phyloP scores from a whole-genome alignment of 2,797 vertebrate genomes.

The Eremophila alpestris region DNA sequence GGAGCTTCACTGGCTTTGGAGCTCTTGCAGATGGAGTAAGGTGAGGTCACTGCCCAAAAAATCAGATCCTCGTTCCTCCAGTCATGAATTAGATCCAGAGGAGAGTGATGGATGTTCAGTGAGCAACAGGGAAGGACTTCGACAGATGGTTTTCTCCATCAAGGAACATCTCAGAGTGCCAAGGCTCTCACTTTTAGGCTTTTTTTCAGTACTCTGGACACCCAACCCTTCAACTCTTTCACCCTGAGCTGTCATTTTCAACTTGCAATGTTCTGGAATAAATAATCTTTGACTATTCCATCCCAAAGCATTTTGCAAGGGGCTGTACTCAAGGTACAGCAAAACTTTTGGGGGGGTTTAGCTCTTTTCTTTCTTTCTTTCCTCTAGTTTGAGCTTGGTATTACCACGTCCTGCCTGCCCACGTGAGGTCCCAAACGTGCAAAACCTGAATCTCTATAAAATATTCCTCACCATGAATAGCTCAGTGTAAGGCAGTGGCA shows the following conservation, averaged over 20 bases:
- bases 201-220: not conserved
- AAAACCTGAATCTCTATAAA: not conserved
- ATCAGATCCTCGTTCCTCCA: not conserved
- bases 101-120: not conserved
- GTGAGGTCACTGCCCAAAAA: not conserved
- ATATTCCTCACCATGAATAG: not conserved
- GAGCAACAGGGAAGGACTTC: not conserved
- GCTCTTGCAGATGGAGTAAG: not conserved
- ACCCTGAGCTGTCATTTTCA: not conserved
- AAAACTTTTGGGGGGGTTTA: not conserved
- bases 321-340: not conserved
- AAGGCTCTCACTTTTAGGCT: not conserved
- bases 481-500: not conserved
- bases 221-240: not conserved
- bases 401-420: not conserved
- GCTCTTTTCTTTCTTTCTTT: not conserved
- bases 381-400: accelerated
- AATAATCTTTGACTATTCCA: not conserved
- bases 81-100: not conserved
- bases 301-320: not conserved
- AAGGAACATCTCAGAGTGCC: not conserved
- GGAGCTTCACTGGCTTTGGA: not conserved
- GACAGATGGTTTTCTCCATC: not conserved
- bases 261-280: not conserved
- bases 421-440: not conserved